phyloP scores from a whole-genome alignment of 2,797 vertebrate species.

The Schizopygopsis pylzovi region DNA sequence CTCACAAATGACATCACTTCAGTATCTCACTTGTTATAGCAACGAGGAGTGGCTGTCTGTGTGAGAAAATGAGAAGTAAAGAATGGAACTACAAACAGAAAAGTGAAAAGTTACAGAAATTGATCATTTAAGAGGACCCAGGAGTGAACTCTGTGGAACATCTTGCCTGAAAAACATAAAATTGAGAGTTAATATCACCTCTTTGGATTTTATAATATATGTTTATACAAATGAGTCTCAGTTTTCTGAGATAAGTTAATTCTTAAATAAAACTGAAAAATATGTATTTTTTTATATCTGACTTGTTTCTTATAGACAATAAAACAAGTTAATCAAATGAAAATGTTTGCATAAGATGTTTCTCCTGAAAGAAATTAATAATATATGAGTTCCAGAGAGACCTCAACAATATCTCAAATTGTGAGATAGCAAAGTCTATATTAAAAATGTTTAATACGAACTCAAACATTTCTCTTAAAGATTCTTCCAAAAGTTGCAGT shows the following conservation, averaged over 20 bases:
- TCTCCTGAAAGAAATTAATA: neutral
- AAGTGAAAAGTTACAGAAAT: neutral
- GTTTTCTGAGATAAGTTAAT: neutral
- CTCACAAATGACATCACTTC: neutral
- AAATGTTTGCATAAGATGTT: neutral
- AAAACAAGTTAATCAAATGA: neutral
- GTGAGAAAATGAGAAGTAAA: neutral
- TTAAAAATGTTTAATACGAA: neutral
- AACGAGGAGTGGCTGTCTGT: neutral
- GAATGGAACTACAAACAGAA: neutral
- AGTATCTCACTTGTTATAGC: constrained; percentile 3
- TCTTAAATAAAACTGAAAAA: neutral
- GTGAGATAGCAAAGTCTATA: neutral
- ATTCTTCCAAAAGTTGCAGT: neutral
- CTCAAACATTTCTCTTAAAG: neutral
- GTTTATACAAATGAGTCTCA: neutral
- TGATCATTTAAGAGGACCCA: neutral
- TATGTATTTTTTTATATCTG: neutral
- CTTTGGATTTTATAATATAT: neutral
- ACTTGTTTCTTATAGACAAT: neutral
- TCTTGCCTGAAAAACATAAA: neutral
- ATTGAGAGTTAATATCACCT: neutral
- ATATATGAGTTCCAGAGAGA: neutral
- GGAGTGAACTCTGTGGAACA: constrained; percentile 5
- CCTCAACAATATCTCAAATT: neutral